phyloP scores from a whole-genome alignment of 2,797 vertebrate species.

The Sebastes nivosus region DNA sequence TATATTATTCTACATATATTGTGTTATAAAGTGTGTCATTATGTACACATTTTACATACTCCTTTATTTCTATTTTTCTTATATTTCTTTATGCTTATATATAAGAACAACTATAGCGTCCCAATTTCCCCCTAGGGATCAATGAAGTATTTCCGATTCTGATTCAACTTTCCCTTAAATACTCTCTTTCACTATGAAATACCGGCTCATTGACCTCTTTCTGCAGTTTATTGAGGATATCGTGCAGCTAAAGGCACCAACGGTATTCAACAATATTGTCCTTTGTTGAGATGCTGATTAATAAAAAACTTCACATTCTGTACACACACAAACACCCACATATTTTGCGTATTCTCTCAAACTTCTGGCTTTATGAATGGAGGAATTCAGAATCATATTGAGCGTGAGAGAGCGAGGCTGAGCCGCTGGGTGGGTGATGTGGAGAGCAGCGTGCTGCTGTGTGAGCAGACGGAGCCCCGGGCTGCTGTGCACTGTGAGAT shows the following conservation, averaged over 20 bases:
- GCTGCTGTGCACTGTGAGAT: conserved; percentile 18
- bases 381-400: not conserved
- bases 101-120: not conserved
- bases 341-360: not conserved
- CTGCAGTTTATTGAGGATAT: not conserved
- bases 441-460: not conserved
- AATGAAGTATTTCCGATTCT: not conserved
- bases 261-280: conserved; percentile 14
- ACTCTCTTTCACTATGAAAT: not conserved
- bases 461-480: conserved; percentile 2
- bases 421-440: conserved; percentile 7
- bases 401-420: not conserved
- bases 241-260: not conserved
- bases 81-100: not conserved
- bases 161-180: not conserved
- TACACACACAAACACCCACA: not conserved
- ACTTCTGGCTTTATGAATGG: conserved; percentile 46
- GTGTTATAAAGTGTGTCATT: not conserved
- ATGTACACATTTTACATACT: not conserved
- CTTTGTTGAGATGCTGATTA: conserved; percentile 27
- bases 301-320: not conserved
- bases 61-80: not conserved
- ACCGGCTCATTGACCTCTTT: not conserved
- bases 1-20: not conserved
- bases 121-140: not conserved